Evolutionary conservation across 1,140 invertebrate genomes (phyloP), one percentile per base, ranked within the genome.

Genomic region (Musca vetustissima): DNA sequence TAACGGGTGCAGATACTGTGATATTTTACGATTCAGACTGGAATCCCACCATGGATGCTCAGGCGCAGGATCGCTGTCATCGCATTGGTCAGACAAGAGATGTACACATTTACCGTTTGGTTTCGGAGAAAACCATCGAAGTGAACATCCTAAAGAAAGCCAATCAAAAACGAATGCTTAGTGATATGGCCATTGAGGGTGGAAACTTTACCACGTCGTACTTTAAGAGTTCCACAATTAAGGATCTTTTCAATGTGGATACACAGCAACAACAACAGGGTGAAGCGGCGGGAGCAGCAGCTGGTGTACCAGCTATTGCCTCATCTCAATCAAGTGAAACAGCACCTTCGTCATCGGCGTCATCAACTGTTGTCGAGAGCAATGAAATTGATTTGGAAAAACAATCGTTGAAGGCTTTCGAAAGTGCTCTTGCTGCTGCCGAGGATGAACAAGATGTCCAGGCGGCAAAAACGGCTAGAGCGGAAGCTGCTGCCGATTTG

Each of bases 21-120:
- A 94, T 99, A 80, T 99, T 99, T 85, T 99, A 99, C 84, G 98
- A 99, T 85, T 98, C 95, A 71, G 98, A 99, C 85, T 99, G 98
- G 98, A 99, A 99, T 89, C 97, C 98, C 52, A 99, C 97, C 0
- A 99, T 99, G 97, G 97, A 99, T 88, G 97, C 97, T 53, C 98
- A 97, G 84, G 97, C 98, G 66, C 97, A 99, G 85, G 98, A 99
- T 85, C 87, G 97, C 73, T 98, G 96, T 85, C 97, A 99, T 85
- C 89, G 98, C 74, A 99, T 99, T 79, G 98, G 98, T 1, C 98
- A 99, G 86, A 99, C 98, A 0, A 87, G 97, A 74, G 98, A 99
- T 89, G 98, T 99, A 61, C 96, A 99, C 85, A 99, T 99, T 80
- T 99, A 98, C 85, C 81, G 97, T 48, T 86, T 99, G 68, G 93